Evolutionary conservation across 2,113 vertebrate genomes (phyloP).

Genomic region (Hassar affinis): DNA sequence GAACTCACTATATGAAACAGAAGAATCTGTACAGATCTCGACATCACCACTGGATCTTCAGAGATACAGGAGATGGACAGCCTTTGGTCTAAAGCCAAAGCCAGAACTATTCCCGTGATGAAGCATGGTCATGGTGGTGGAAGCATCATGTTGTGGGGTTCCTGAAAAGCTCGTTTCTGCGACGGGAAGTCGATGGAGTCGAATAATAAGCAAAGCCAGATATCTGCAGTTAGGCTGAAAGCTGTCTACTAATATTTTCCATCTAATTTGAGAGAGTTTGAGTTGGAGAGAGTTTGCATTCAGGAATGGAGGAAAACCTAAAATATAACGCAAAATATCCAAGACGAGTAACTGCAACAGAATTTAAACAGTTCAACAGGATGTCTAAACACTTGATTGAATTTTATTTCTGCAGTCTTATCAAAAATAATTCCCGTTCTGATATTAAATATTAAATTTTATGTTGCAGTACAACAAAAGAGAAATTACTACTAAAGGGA

Average conservation of each 20-base stretch:
- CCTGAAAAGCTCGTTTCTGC: too few relatives aligned
- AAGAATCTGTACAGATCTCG: neutral
- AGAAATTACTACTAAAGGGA: neutral
- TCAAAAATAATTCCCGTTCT: neutral
- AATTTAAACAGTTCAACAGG: too few relatives aligned
- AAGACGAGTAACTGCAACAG: too few relatives aligned
- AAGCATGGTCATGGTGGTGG: neutral
- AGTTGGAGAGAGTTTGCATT: neutral
- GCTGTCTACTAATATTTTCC: too few relatives aligned
- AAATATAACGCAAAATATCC: neutral
- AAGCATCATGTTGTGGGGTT: neutral
- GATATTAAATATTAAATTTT: neutral
- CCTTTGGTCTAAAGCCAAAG: neutral
- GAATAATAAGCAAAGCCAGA: neutral
- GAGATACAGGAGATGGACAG: neutral
- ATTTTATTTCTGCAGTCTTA: neutral
- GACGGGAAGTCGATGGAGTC: too few relatives aligned
- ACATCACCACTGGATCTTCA: neutral
- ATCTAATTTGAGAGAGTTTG: too few relatives aligned
- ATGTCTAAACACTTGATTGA: neutral
- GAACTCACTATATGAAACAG: neutral
- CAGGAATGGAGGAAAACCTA: neutral
- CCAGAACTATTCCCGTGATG: neutral
- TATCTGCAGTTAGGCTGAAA: neutral
- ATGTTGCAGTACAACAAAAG: neutral